Evolutionary conservation across 2,888 invertebrate genomes (phyloP).

Genomic region (Teleiodes luculella): DNA sequence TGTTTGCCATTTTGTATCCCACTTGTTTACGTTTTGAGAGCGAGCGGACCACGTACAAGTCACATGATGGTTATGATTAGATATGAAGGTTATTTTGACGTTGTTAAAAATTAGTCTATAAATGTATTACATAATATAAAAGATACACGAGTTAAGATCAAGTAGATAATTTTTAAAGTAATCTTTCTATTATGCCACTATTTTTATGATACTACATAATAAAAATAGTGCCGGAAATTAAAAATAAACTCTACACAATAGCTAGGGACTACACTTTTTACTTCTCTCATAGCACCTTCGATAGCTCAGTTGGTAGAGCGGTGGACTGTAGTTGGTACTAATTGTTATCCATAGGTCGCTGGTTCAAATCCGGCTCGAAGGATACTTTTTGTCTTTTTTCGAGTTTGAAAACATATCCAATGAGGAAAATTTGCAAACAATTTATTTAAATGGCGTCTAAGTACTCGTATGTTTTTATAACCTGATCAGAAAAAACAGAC

Average conservation of each 20-base stretch:
- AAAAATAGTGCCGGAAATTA: too few species aligned
- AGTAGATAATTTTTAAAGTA: too few species aligned
- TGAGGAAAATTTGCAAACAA: too few species aligned
- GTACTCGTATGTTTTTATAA: too few species aligned
- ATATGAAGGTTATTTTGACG: neutral
- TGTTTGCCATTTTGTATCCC: conserved; percentile 47
- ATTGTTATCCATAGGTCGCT: conserved; percentile 76
- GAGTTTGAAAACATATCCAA: neutral
- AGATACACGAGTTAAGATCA: too few species aligned
- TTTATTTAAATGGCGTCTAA: too few species aligned
- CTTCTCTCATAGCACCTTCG: conserved; percentile 44
- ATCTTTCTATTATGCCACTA: too few species aligned
- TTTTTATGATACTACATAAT: too few species aligned
- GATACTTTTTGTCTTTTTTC: conserved; percentile 28
- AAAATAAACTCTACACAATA: too few species aligned
- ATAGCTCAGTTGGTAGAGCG: conserved; percentile 78
- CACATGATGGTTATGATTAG: neutral
- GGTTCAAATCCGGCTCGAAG: conserved; percentile 77
- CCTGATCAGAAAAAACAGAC: too few species aligned
- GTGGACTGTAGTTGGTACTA: conserved; percentile 59
- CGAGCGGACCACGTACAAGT: neutral
- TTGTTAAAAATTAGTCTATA: neutral
- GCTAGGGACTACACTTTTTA: neutral
- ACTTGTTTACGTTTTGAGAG: conserved; percentile 30
- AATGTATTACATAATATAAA: too few species aligned